These are phyloP conservation scores for Meloidogyne chitwoodi DNA, from an alignment of 1,140 invertebrate genomes.

Conservation along the genomic window DNA sequence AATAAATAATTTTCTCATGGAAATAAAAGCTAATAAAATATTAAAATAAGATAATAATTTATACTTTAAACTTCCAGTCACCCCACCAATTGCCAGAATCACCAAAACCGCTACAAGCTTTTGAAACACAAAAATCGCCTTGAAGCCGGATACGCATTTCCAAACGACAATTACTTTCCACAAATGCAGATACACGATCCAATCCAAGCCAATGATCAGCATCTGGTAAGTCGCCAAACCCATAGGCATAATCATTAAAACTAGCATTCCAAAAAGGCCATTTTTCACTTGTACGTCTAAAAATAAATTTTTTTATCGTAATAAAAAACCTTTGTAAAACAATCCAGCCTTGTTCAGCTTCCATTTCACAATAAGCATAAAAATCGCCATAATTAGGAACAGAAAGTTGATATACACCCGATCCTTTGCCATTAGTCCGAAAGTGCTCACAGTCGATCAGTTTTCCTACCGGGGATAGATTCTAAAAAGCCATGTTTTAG, in stretches of 20 bases:
- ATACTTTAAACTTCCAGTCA: conserved; percentile 12
- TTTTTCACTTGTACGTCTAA: conserved; percentile 3
- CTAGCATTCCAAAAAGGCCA: conserved; percentile 11
- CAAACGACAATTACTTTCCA: neutral
- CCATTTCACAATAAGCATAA: conserved; percentile 13
- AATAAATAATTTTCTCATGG: neutral
- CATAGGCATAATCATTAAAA: conserved; percentile 3
- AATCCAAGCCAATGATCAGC: conserved; percentile 7
- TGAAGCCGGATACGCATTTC: conserved; percentile 14
- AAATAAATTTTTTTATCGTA: neutral
- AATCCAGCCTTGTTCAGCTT: conserved; percentile 12
- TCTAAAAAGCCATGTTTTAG: neutral
- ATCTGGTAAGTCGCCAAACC: conserved; percentile 2
- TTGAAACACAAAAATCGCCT: conserved; percentile 4
- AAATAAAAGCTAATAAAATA: too few relatives aligned
- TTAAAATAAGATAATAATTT: neutral
- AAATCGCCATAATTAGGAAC: neutral
- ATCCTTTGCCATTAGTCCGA: neutral
- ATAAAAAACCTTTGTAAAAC: conserved; percentile 4
- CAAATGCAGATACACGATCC: neutral
- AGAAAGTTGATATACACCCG: neutral
- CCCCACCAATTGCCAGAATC: conserved; percentile 10
- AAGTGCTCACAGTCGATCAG: conserved; percentile 13
- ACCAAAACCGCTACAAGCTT: conserved; percentile 1
- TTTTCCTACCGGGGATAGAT: neutral